phyloP scores from a whole-genome alignment of 2,113 vertebrate genomes.

The Sterrhoptilus dennistouni region DNA sequence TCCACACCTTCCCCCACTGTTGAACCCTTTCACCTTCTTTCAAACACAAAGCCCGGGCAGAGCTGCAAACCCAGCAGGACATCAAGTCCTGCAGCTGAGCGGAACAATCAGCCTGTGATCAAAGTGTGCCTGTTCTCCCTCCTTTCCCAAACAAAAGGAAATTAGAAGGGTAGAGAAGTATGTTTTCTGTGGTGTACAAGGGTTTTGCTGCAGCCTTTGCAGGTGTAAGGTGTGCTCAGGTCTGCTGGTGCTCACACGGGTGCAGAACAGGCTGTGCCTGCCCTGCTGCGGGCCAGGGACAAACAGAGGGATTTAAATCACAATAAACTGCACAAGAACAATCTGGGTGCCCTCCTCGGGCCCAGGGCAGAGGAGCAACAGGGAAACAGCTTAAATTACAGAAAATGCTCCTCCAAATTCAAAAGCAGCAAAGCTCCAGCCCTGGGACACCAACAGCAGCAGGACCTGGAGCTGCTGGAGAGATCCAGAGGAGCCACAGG shows the following conservation, averaged over 20 bases:
- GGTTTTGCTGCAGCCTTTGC: not conserved
- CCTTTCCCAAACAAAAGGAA: not conserved
- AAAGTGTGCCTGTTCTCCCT: no score
- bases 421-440: not conserved
- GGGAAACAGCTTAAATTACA: not conserved
- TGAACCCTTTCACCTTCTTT: not conserved
- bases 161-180: no score
- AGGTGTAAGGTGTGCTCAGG: not conserved
- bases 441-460: not conserved
- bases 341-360: not conserved
- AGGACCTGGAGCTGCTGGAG: not conserved
- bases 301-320: not conserved
- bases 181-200: rapidly evolving
- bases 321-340: not conserved
- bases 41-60: not conserved
- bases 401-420: not conserved
- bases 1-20: not conserved
- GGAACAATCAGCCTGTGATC: not conserved
- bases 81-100: not conserved
- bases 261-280: not conserved
- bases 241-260: not conserved
- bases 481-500: not conserved
- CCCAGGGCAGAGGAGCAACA: not conserved
- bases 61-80: not conserved
- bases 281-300: not conserved